Conservation (phyloP, 1,140 invertebrate species). For the Macrosteles quadrilineatus region DNA sequence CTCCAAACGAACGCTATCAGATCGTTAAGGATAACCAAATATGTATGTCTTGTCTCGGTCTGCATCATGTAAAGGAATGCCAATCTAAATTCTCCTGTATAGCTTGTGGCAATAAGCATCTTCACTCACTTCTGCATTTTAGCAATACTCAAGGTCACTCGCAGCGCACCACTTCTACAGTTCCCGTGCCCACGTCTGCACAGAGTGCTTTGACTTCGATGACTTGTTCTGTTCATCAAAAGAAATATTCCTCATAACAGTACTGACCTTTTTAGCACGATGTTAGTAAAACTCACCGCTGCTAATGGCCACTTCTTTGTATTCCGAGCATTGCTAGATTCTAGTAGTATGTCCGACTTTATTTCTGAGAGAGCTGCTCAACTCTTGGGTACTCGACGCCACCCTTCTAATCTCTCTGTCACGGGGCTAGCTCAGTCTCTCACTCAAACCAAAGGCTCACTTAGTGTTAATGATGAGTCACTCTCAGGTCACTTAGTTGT, state of each 20-base stretch:
- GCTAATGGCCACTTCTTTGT: background rate
- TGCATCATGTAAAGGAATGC: too few relatives aligned
- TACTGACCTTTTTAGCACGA: background rate
- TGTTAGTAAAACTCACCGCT: background rate
- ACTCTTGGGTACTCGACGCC: background rate
- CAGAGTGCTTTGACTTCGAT: background rate
- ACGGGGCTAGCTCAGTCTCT: background rate
- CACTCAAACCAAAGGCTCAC: background rate
- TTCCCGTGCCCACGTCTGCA: background rate
- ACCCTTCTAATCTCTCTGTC: background rate
- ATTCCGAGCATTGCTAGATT: background rate
- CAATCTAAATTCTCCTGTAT: too few relatives aligned
- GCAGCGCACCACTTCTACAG: background rate
- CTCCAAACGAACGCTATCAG: background rate
- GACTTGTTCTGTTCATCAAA: background rate
- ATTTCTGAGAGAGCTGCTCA: background rate
- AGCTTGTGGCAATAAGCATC: background rate
- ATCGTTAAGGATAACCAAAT: too few relatives aligned
- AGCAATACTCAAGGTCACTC: too few relatives aligned
- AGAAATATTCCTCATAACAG: background rate
- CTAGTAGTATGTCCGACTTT: slow-evolving; percentile 1
- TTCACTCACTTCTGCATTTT: too few relatives aligned
- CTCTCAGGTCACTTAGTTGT: background rate
- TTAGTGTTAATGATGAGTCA: background rate
- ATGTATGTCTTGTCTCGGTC: too few relatives aligned